phyloP scores from a whole-genome alignment of 2,888 invertebrate genomes.

The Atethmia centrago region DNA sequence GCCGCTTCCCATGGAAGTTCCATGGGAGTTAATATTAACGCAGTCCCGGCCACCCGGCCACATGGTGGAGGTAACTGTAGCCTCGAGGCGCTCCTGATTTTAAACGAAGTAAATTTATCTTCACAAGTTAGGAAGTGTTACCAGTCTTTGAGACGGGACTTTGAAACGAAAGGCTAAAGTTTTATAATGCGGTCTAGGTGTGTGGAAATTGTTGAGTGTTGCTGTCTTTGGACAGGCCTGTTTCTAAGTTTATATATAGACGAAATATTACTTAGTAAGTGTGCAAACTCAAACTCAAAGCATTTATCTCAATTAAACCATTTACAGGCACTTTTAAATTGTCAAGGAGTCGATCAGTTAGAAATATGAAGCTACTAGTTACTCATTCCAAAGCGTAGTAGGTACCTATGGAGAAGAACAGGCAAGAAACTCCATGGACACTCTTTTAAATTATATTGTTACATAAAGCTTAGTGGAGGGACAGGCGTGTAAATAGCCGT shows the following conservation, averaged over 20 bases:
- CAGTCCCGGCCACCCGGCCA: slow-evolving; percentile 11
- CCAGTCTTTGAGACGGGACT: slow-evolving; percentile 25
- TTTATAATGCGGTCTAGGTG: slow-evolving; percentile 22
- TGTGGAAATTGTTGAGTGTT: slow-evolving; percentile 16
- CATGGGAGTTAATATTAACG: slow-evolving; percentile 54
- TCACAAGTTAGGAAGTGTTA: slow-evolving; percentile 44
- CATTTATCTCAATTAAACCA: too few relatives aligned
- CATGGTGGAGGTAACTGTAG: slow-evolving; percentile 21
- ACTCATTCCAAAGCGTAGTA: too few relatives aligned
- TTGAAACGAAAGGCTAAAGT: slow-evolving; percentile 30
- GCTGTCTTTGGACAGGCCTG: neutral
- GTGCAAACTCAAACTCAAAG: too few relatives aligned
- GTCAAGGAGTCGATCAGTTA: too few relatives aligned
- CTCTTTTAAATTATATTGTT: too few relatives aligned
- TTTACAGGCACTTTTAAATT: too few relatives aligned
- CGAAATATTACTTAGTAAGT: neutral
- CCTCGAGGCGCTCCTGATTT: slow-evolving; percentile 51
- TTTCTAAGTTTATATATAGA: neutral
- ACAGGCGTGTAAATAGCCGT: too few relatives aligned
- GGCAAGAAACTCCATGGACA: too few relatives aligned
- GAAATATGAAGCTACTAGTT: too few relatives aligned
- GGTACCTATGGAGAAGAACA: too few relatives aligned
- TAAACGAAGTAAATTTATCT: slow-evolving; percentile 62
- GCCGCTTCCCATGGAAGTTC: slow-evolving; percentile 36
- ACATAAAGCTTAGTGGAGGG: too few relatives aligned